Evolutionary conservation across 2,113 vertebrate genomes (phyloP), one percentile per base, ranked within the genome.

Genomic region (Acrocephalus arundinaceus): DNA sequence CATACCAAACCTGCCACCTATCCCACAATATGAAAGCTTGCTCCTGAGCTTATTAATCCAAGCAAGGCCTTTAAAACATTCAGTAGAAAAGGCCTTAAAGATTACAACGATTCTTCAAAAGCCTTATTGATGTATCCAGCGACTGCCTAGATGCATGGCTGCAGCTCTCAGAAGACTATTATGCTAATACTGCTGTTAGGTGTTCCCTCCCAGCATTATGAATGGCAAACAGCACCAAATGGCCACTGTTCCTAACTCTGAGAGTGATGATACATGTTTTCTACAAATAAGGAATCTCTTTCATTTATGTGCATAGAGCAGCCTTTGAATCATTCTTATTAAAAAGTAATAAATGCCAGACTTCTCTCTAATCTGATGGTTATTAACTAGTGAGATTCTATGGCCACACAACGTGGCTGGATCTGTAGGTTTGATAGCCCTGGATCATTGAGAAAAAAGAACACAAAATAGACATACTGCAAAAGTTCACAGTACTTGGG

Each of bases 41-140:
- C 33, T 90, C 74, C 85, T 75, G 52, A 95, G 85, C 49, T 17
- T 71, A 58, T 84, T 87, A 86, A 94, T 72, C 43, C 89, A 92
- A 90, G 41, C 24, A 73, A 80, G 33, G 48, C 70, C 57, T 52
- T 68, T 77, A 85, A 94, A 89, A 89, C 22, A 61, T 66, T 80
- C 59, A 33, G 21, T 41, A 84, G 55, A 70, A 89, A 84, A 82
- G n/a, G 31, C 55, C 73, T 66, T 73, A 58, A 93, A 70, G 65
- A 87, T 81, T 68, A 73, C 59, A 55, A 49, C 0, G 0, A 70
- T 48, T 77, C 80, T 80, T 93, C 90, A 96, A 63, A 93, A 92
- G 85, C 30, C 48, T 81, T 74, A 43, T 11, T 89, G 61, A 89
- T 37, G 27, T 51, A 93, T 15, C 28, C 65, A 93, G 52, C 43